These are phyloP conservation scores for Himalopsyche phryganea DNA, from an alignment of 1,140 invertebrate genomes.

Conservation along the genomic window DNA sequence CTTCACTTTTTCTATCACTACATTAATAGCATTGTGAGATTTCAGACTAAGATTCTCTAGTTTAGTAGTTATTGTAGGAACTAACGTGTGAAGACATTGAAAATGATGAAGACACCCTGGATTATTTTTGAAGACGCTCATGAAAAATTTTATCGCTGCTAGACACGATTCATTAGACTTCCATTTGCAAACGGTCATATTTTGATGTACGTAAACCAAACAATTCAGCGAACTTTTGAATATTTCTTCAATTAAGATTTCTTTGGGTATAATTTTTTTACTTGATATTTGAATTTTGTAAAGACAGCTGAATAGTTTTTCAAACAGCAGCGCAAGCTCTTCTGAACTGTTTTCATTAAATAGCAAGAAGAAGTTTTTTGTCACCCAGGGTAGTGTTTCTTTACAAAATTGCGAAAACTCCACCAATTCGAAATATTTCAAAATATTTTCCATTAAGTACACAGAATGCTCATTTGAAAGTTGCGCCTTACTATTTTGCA, in stretches of 20 bases:
- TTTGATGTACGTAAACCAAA: slow-evolving; percentile 14
- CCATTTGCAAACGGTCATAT: slow-evolving; percentile 6
- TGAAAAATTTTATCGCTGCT: slow-evolving; percentile 7
- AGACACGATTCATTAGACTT: neutral
- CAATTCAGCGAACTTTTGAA: slow-evolving; percentile 20
- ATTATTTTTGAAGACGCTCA: slow-evolving; percentile 7
- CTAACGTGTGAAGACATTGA: neutral
- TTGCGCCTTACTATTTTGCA: slow-evolving; percentile 1
- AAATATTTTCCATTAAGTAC: slow-evolving; percentile 5
- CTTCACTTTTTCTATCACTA: slow-evolving; percentile 3
- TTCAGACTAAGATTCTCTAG: slow-evolving; percentile 2
- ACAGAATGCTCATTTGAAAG: neutral
- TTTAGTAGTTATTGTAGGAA: slow-evolving; percentile 3
- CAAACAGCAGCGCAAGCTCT: slow-evolving; percentile 4
- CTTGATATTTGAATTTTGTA: neutral
- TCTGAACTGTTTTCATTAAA: slow-evolving; percentile 2
- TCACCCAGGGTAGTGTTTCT: slow-evolving; percentile 18
- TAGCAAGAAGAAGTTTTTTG: slow-evolving; percentile 18
- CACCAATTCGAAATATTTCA: slow-evolving; percentile 12
- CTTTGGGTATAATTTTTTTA: slow-evolving; percentile 1
- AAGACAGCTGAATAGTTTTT: slow-evolving; percentile 16
- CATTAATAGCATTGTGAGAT: neutral
- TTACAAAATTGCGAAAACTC: slow-evolving; percentile 9
- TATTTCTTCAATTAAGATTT: slow-evolving; percentile 5
- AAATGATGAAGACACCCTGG: slow-evolving; percentile 7